Evolutionary conservation across 2,113 vertebrate genomes (phyloP).

Genomic region (Paralichthys olivaceus): DNA sequence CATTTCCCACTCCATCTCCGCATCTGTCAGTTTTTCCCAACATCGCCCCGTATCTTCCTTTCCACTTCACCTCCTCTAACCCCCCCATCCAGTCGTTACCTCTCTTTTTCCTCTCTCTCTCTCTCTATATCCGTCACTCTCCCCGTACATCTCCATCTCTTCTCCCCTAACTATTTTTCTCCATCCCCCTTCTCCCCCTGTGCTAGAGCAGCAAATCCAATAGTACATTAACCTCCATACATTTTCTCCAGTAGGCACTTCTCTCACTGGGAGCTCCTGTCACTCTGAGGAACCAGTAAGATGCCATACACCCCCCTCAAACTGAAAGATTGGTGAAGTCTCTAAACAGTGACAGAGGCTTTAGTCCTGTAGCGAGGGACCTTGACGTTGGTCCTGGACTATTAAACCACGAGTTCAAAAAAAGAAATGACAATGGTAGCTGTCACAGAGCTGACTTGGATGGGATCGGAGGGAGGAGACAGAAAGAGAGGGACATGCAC

Average conservation of each 20-base stretch:
- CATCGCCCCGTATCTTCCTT: conserved; percentile 65
- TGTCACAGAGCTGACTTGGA: conserved; percentile 56
- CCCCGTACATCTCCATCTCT: conserved; percentile 58
- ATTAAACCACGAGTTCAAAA: conserved; percentile 19
- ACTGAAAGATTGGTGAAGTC: conserved; percentile 49
- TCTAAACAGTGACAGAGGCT: conserved; percentile 52
- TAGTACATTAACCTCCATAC: conserved; percentile 61
- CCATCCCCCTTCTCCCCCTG: conserved; percentile 15
- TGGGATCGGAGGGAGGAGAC: not conserved
- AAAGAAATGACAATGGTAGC: conserved; percentile 36
- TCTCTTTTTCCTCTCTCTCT: conserved; percentile 23
- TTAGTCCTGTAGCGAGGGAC: conserved; percentile 33
- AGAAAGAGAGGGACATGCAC: conserved; percentile 11
- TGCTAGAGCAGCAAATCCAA: conserved; percentile 53
- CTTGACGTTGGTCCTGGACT: conserved; percentile 31
- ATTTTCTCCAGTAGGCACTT: conserved; percentile 47
- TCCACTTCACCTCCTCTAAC: conserved; percentile 69
- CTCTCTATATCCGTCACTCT: conserved; percentile 59
- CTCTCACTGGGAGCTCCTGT: conserved; percentile 60
- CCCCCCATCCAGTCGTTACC: conserved; percentile 34
- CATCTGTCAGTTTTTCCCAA: conserved; percentile 68
- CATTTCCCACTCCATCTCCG: conserved; percentile 45
- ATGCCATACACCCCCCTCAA: conserved; percentile 6
- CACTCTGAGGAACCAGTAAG: conserved; percentile 41
- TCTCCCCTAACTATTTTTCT: conserved; percentile 14